Base-by-base conservation (phyloP, 2,888 invertebrate genomes). In the Lasioglossum calceatum region DNA sequence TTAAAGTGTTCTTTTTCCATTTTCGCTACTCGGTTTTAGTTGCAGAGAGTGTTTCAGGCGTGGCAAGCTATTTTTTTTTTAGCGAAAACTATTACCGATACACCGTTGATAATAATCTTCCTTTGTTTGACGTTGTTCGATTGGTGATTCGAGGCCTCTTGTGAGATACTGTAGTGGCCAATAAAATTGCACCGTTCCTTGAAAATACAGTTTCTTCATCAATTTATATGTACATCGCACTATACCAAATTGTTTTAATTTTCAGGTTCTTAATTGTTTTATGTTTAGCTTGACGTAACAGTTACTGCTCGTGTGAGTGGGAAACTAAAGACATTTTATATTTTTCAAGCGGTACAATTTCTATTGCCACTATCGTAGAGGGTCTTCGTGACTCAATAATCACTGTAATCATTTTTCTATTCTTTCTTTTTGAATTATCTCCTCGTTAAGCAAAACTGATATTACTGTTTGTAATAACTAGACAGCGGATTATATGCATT, bases 1-100 rank as follows among this genome's bases (percentile, higher is more conserved):
- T 83, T 76, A 82, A 44, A 44, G 85, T 86, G 84, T 54, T 81
- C 78, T 73, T 36, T 44, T 50, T 47, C n/a, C 7, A 44, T 44
- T 64, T 64, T 64, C 27, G 19, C 27, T 64, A 36, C 8, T 32
- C 32, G 16, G 2, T 36, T 54, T 27, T 19, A n/a, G 58, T 8
- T n/a, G n/a, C 58, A 67, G 79, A 61, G 75, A 44, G 64, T 39
- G 64, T 74, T 36, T 74, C 36, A 71, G 12, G 71, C n/a, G 42
- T 71, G 70, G 36, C 70, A 70, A 70, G 70, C 39, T 39, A 36
- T 70, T 70, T 39, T 10, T 42, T 12, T 42, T 42, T 44, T 39
- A 36, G 70, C 70, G 23, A 39, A 70, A 39, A 70, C 70, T 70
- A 70, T 70, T 70, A 70, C 70, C 70, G 70, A 39, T 39, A 70